Evolutionary conservation across 2,797 vertebrate species (phyloP), one percentile per base, ranked within the genome.

Genomic region (Phataginus tricuspis): DNA sequence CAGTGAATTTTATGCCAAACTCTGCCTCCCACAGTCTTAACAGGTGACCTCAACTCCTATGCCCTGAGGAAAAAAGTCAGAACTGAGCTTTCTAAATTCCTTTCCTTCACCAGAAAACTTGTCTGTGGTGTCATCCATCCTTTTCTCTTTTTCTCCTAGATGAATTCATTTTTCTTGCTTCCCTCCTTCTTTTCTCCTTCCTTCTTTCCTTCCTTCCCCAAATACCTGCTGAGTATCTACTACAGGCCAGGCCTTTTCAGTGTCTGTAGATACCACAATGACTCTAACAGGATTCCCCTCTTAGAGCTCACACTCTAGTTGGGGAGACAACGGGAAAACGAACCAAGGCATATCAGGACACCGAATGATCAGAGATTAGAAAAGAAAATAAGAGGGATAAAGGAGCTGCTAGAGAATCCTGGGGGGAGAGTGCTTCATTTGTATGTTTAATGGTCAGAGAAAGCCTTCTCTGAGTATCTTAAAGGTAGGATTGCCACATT

Each of bases 1-100:
- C 61, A 64, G n/a, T 85, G 85, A 93, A 80, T 92, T 93, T 93
- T 85, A 71, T 85, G 34, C 55, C 75, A 31, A 71, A 64, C 19
- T 79, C 59, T 79, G 16, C 53, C 49, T 80, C 68, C 66, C 72
- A 37, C 5, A 72, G 42, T 88, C 77, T 95, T 82, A 88, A 27
- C 49, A 61, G 63, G 75, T 92, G 86, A 82, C 61, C 25, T 92
- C 37, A 34, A 66, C n/a, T 80, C 39, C 29, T 95, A 2, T 92
- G 53, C n/a, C 45, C 63, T 4, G 57, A 77, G 37, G 3, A 55
- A 49, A 42, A 80, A 78, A 82, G n/a, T 87, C 45, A 23, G 39
- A 86, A 85, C 10, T 84, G 39, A 90, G 51, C 34, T 95, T 85
- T 91, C 39, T 49, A 87, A 94, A 75, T 27, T 86, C 63, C 13